Percentiles rank a stretch among this genome's conserved stretches.
Evolutionary conservation across 2,888 invertebrate species (phyloP).

Genomic region (Apamea epomidion): DNA sequence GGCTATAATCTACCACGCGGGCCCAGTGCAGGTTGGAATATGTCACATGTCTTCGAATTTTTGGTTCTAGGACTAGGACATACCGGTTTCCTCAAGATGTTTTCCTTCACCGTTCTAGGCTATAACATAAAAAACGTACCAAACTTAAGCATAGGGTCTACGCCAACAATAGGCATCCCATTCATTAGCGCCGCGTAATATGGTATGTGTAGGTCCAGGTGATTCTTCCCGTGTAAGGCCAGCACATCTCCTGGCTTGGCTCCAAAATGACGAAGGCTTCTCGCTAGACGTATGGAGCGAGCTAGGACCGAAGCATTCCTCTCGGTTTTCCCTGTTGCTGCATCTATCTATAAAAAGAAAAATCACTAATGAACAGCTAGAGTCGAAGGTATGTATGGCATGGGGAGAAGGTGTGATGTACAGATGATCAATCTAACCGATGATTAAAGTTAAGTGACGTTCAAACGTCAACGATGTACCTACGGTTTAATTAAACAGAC

Average conservation of each 20-base stretch:
- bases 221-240: slow-evolving; percentile 80
- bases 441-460: too few relatives aligned
- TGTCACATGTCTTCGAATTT: too few relatives aligned
- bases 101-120: background rate
- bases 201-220: slow-evolving; percentile 81
- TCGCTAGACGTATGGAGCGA: slow-evolving; percentile 77
- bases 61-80: too few relatives aligned
- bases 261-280: slow-evolving; percentile 74
- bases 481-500: too few relatives aligned
- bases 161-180: slow-evolving; percentile 69
- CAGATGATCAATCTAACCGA: too few relatives aligned
- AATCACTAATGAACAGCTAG: too few relatives aligned
- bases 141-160: slow-evolving; percentile 72
- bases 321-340: slow-evolving; percentile 80
- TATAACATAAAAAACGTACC: slow-evolving; percentile 64
- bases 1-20: too few relatives aligned
- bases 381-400: too few relatives aligned
- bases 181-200: slow-evolving; percentile 81
- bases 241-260: slow-evolving; percentile 80
- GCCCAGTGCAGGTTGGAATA: too few relatives aligned
- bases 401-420: too few relatives aligned
- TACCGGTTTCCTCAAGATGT: too few relatives aligned
- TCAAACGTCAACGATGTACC: too few relatives aligned
- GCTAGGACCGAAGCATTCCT: slow-evolving; percentile 76
- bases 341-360: slow-evolving; percentile 77